A percentile compares a stretch with the other conserved stretches of the same genome.
phyloP scores from a whole-genome alignment of 2,888 invertebrate species.

The Urechis unicinctus region DNA sequence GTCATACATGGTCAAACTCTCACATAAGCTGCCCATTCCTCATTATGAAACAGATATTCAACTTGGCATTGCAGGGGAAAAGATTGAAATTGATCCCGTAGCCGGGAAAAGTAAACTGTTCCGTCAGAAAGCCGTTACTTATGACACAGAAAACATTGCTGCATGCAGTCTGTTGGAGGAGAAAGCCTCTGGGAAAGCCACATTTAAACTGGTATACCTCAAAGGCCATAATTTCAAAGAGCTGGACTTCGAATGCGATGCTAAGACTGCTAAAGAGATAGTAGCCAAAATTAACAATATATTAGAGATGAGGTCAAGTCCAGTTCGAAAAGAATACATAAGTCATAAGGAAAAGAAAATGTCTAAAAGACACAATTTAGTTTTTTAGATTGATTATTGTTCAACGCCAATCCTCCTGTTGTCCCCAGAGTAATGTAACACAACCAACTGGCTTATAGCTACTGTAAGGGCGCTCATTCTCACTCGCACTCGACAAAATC shows the following conservation, averaged over 20 bases:
- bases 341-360: conserved; percentile 66
- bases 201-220: conserved; percentile 67
- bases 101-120: conserved; percentile 37
- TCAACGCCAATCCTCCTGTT: no score
- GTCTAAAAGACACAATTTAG: conserved; percentile 10
- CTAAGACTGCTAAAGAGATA: conserved; percentile 70
- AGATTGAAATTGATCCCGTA: conserved; percentile 83
- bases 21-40: conserved; percentile 69
- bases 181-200: conserved; percentile 62
- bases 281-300: conserved; percentile 82
- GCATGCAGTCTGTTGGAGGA: conserved; percentile 77
- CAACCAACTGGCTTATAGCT: no score
- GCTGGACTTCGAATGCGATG: conserved; percentile 78
- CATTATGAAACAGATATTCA: neutral
- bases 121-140: conserved; percentile 72
- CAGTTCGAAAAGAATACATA: conserved; percentile 74
- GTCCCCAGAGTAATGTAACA: no score
- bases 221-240: conserved; percentile 64
- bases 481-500: no score
- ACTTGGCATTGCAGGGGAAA: conserved; percentile 73
- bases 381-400: no score
- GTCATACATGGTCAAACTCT: conserved; percentile 69
- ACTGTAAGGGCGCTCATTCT: no score
- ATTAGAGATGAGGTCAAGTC: conserved; percentile 72
- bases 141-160: conserved; percentile 76